Conservation (phyloP, 2,888 invertebrate genomes). For the Pyrocoelia pectoralis region DNA sequence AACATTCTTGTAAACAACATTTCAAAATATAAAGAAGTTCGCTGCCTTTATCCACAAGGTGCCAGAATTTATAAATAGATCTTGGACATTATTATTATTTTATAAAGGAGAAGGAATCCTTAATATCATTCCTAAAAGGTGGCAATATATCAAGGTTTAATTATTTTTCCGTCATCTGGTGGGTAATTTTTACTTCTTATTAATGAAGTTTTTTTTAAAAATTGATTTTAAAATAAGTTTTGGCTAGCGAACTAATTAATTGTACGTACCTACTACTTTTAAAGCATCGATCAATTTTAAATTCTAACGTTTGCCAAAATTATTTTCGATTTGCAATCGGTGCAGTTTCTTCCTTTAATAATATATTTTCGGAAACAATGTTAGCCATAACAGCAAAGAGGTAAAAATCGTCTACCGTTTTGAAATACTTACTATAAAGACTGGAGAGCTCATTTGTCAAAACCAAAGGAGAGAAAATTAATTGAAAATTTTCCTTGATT, state of each 20-base stretch:
- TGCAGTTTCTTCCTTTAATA: no score
- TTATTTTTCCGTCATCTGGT: not conserved
- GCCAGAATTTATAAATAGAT: conserved; percentile 18
- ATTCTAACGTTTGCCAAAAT: not conserved
- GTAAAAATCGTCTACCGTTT: no score
- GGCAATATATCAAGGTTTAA: not conserved
- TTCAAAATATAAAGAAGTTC: conserved; percentile 18
- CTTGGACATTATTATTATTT: not conserved
- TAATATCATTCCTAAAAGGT: not conserved
- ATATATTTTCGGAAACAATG: no score
- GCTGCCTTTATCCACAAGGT: conserved; percentile 17
- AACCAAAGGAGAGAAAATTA: no score
- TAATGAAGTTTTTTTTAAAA: not conserved
- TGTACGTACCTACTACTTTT: no score
- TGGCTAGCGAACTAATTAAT: no score
- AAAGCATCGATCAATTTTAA: not conserved
- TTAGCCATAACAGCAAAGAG: no score
- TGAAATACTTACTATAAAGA: no score
- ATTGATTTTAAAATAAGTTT: not conserved
- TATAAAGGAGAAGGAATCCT: not conserved
- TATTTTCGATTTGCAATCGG: not conserved
- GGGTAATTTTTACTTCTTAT: no score
- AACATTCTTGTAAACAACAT: conserved; percentile 13
- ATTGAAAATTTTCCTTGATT: no score
- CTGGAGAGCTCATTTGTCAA: no score